These are phyloP conservation scores for Siniperca chuatsi DNA, from an alignment of 2,113 vertebrate genomes.

Conservation along the genomic window DNA sequence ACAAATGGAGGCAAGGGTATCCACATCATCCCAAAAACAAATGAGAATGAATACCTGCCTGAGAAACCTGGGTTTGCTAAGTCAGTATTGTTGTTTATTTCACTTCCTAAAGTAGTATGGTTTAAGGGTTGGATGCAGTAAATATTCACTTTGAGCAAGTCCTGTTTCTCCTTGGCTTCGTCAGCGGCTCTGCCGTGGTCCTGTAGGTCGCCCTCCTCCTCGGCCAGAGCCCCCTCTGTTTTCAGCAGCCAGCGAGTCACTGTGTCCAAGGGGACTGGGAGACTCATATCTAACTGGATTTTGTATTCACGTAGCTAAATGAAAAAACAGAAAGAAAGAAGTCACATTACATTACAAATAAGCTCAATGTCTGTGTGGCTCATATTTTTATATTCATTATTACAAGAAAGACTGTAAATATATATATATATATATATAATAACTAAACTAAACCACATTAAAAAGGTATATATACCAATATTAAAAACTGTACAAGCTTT, in stretches of 20 bases:
- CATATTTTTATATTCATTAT: too few relatives aligned
- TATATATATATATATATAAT: not conserved
- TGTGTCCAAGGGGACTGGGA: slow-evolving; percentile 86
- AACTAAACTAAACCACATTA: not conserved
- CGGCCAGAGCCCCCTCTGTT: slow-evolving; percentile 83
- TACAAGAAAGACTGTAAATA: not conserved
- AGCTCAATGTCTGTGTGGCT: too few relatives aligned
- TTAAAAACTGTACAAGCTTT: not conserved
- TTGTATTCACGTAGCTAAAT: slow-evolving; percentile 88
- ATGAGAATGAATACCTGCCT: not conserved
- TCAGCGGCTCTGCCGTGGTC: slow-evolving; percentile 83
- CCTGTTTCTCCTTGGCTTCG: slow-evolving; percentile 84
- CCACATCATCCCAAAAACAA: not conserved
- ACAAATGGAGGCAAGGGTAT: not conserved
- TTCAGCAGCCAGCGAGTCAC: slow-evolving; percentile 89
- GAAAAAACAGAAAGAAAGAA: not conserved
- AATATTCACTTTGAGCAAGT: slow-evolving; percentile 87
- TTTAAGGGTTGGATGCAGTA: not conserved
- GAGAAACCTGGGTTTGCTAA: not conserved
- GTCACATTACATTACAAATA: not conserved
- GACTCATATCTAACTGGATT: slow-evolving; percentile 83
- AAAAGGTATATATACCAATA: not conserved
- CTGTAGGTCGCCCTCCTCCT: slow-evolving; percentile 82
- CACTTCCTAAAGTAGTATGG: not conserved
- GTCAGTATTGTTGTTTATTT: not conserved